Conservation (phyloP, 1,140 invertebrate genomes). For the Bombus impatiens region DNA sequence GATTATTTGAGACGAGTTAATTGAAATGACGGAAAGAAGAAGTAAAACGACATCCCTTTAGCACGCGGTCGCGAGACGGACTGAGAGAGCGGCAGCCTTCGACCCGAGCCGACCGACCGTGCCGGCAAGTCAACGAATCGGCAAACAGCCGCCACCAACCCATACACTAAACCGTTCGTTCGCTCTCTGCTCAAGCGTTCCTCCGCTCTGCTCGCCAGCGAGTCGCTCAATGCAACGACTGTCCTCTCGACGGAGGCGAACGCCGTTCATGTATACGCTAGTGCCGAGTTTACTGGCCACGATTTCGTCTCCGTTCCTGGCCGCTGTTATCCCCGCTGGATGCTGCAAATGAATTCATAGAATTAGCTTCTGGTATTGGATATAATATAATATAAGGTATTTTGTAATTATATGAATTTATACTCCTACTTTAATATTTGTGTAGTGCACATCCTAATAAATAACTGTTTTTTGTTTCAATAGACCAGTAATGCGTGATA, state of each 20-base stretch:
- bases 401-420: too few species aligned
- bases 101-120: slow-evolving; percentile 35
- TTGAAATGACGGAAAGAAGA: slow-evolving; percentile 10
- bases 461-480: too few species aligned
- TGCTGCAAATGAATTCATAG: not conserved
- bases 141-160: slow-evolving; percentile 43
- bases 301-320: not conserved
- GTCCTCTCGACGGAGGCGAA: slow-evolving; percentile 15
- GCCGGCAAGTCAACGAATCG: slow-evolving; percentile 55
- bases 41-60: slow-evolving; percentile 37
- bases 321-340: not conserved
- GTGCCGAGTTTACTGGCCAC: not conserved
- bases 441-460: too few species aligned
- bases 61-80: slow-evolving; percentile 63
- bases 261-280: slow-evolving; percentile 26
- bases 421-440: too few species aligned
- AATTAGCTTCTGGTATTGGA: too few species aligned
- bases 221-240: slow-evolving; percentile 49
- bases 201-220: not conserved
- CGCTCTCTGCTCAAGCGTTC: slow-evolving; percentile 4
- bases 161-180: slow-evolving; percentile 14
- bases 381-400: too few species aligned
- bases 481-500: not conserved
- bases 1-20: not conserved
- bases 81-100: slow-evolving; percentile 55